phyloP scores from a whole-genome alignment of 1,140 invertebrate genomes.

The Drosophila jambulina region DNA sequence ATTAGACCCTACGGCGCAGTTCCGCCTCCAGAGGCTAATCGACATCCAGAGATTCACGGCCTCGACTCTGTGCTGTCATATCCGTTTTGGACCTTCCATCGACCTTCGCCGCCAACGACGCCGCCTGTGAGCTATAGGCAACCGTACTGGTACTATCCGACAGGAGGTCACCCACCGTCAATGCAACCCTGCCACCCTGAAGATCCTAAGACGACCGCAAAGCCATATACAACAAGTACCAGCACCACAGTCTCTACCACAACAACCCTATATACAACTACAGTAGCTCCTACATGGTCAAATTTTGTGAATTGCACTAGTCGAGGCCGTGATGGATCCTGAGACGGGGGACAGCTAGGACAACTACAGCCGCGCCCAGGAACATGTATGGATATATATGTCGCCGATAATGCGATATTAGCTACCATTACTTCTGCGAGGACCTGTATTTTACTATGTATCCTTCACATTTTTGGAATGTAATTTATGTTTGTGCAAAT shows the following conservation, averaged over 20 bases:
- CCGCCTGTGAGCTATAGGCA: conserved; percentile 8
- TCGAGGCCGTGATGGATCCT: background rate
- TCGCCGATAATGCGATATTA: background rate
- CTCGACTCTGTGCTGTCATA: conserved; percentile 6
- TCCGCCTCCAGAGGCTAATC: background rate
- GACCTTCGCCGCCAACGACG: background rate
- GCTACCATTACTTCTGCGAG: background rate
- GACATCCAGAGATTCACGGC: background rate
- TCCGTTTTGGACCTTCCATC: conserved; percentile 4
- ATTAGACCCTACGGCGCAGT: background rate
- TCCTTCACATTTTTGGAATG: background rate
- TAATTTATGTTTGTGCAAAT: background rate
- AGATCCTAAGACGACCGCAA: background rate
- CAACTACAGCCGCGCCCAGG: background rate
- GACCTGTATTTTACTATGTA: background rate
- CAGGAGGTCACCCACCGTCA: background rate
- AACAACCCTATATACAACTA: background rate
- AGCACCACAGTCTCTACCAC: no score
- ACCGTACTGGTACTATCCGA: conserved; percentile 25
- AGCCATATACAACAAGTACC: background rate
- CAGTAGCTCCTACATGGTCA: background rate
- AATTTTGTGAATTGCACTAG: background rate
- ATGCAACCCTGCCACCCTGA: conserved; percentile 7
- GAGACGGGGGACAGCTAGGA: background rate
- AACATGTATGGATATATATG: background rate